These are phyloP conservation scores for Zalophus californianus DNA, from an alignment of 2,797 vertebrate genomes.

Conservation along the genomic window DNA sequence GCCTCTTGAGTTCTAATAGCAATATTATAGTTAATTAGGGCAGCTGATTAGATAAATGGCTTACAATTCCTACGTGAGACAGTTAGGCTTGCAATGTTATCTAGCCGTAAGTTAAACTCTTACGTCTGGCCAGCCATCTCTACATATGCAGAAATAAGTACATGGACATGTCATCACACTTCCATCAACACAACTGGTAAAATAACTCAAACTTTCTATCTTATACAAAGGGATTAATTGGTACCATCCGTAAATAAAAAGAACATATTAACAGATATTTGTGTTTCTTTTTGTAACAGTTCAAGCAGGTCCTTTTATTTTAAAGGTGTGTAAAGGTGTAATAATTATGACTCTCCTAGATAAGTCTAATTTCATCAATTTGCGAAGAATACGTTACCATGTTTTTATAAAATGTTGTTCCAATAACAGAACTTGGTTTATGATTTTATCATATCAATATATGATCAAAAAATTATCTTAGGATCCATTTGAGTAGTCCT, in stretches of 20 bases:
- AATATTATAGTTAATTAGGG: background rate
- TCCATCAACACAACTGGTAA: background rate
- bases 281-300: conserved; percentile 25
- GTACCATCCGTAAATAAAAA: conserved; percentile 40
- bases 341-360: conserved; percentile 27
- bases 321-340: background rate
- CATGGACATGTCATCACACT: background rate
- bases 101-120: background rate
- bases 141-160: background rate
- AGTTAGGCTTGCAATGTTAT: background rate
- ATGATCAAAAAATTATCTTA: conserved; percentile 42
- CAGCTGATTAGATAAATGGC: conserved; percentile 14
- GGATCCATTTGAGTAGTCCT: background rate
- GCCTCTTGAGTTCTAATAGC: conserved; percentile 5
- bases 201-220: background rate
- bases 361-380: conserved; percentile 12
- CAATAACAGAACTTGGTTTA: conserved; percentile 45
- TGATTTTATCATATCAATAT: conserved; percentile 22
- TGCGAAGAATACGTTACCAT: conserved; percentile 8
- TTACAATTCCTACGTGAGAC: background rate
- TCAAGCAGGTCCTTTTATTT: conserved; percentile 41
- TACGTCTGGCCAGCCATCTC: background rate
- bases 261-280: background rate
- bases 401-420: conserved; percentile 38
- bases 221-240: background rate